Conservation (phyloP, 2,888 invertebrate genomes). For the Melieria crassipennis region DNA sequence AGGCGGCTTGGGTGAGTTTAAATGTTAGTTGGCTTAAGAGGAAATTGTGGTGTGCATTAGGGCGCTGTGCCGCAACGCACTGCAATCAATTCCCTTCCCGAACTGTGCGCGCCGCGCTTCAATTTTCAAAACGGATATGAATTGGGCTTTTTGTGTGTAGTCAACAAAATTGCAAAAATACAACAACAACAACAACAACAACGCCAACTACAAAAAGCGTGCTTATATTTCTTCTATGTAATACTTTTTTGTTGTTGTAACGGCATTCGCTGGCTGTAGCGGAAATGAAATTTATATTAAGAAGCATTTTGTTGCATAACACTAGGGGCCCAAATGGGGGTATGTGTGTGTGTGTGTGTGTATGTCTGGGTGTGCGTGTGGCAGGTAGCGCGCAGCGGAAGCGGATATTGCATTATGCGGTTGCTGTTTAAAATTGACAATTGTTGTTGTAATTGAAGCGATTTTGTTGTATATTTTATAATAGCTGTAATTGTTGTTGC, state of each 20-base stretch:
- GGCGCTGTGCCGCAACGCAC: no score
- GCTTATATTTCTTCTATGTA: no score
- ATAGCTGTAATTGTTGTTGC: background rate
- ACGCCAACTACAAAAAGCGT: no score
- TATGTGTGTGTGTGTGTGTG: background rate
- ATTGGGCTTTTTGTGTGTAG: background rate
- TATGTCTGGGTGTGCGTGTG: background rate
- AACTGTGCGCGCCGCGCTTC: no score
- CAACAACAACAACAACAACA: no score
- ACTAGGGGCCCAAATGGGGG: background rate
- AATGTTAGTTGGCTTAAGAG: no score
- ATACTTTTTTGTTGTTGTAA: no score
- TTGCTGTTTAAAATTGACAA: conserved; percentile 28
- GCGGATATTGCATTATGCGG: conserved; percentile 34
- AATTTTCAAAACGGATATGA: conserved; percentile 14
- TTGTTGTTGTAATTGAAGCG: conserved; percentile 11
- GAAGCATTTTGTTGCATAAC: background rate
- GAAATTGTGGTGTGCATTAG: no score
- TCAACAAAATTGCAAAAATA: no score
- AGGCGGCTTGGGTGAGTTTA: no score
- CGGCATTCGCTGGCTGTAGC: conserved; percentile 14
- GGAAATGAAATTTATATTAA: conserved; percentile 27
- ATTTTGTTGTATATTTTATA: background rate
- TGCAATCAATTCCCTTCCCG: no score
- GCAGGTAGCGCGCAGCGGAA: conserved; percentile 10